A percentile compares a stretch with the other conserved stretches of the same genome.
Evolutionary conservation across 2,888 invertebrate species (phyloP).

Genomic region (Drosophila barbarae): DNA sequence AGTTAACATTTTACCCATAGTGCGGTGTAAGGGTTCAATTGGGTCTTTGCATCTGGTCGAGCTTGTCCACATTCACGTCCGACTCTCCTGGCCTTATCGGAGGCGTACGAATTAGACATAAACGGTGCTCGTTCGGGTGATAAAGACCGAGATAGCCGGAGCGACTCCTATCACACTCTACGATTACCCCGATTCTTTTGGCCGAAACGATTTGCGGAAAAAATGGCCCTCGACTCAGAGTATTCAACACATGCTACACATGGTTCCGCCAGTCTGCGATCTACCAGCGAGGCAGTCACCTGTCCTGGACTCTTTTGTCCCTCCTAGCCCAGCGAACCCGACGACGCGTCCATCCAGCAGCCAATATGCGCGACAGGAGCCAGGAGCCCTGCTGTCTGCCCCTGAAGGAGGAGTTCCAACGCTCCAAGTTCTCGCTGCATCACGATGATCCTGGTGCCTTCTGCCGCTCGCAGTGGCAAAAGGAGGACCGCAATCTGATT

Average conservation of each 20-base stretch:
- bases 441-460: constrained; percentile 62
- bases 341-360: constrained; percentile 32
- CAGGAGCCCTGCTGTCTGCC: constrained; percentile 52
- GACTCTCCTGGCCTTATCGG: constrained; percentile 17
- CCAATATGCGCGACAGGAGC: constrained; percentile 51
- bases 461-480: constrained; percentile 75
- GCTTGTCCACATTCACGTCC: constrained; percentile 19
- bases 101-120: constrained; percentile 20
- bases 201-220: constrained; percentile 47
- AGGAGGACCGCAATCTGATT: constrained; percentile 56
- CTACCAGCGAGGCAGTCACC: constrained; percentile 41
- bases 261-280: constrained; percentile 54
- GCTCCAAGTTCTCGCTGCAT: constrained; percentile 59
- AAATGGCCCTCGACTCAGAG: constrained; percentile 36
- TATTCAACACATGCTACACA: constrained; percentile 23
- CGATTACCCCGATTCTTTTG: constrained; percentile 32
- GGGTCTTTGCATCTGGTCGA: constrained; percentile 9
- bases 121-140: constrained; percentile 45
- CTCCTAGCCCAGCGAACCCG: constrained; percentile 32
- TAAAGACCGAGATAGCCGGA: constrained; percentile 54
- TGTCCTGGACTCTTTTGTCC: constrained; percentile 42
- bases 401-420: constrained; percentile 66
- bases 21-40: constrained; percentile 4
- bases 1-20: no score
- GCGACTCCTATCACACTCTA: constrained; percentile 23